Evolutionary conservation across 2,888 invertebrate species (phyloP).

Genomic region (Sminthurides aquaticus): DNA sequence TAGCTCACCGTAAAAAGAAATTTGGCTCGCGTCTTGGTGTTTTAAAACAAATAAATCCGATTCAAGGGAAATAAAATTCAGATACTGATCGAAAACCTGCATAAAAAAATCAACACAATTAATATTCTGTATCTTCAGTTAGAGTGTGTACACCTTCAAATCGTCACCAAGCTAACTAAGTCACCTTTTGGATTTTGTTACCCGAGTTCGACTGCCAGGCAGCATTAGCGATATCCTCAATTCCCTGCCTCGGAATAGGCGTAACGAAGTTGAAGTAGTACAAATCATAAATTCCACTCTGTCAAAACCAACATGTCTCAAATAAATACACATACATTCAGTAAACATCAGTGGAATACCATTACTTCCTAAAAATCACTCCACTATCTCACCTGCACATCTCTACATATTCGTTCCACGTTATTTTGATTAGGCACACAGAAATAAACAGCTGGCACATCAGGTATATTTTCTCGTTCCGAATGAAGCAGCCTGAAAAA

Average conservation of each 20-base stretch:
- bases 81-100: constrained; percentile 90
- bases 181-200: constrained; percentile 80
- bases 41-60: constrained; percentile 92
- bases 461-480: constrained; percentile 69
- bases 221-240: constrained; percentile 90
- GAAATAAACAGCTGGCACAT: constrained; percentile 97
- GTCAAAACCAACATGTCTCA: constrained; percentile 50
- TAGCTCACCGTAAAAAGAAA: constrained; percentile 79
- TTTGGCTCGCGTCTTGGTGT: constrained; percentile 80
- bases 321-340: too few relatives aligned
- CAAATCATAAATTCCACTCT: constrained; percentile 78
- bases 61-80: constrained; percentile 95
- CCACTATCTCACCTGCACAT: constrained; percentile 54
- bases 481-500: constrained; percentile 70
- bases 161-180: too few relatives aligned
- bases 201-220: constrained; percentile 85
- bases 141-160: neutral
- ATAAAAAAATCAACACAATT: constrained; percentile 37
- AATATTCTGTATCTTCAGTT: neutral
- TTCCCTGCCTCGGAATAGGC: constrained; percentile 82
- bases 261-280: constrained; percentile 96
- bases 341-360: neutral
- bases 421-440: constrained; percentile 95
- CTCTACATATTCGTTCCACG: constrained; percentile 84
- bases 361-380: neutral